Conservation (phyloP, 23 tunicate species). For the Styela clava region DNA sequence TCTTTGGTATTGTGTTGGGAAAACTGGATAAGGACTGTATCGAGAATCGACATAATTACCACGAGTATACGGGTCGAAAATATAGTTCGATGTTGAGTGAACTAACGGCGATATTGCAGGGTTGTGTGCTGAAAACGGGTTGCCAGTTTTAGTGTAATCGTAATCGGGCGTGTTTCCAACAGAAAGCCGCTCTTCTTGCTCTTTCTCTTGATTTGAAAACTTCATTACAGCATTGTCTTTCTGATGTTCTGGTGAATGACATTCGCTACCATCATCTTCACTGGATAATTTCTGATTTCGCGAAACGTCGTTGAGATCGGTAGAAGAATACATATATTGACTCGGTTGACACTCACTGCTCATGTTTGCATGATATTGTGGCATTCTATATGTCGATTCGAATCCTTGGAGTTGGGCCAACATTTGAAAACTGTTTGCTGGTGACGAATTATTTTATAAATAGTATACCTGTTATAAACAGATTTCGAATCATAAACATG, state of each 20-base stretch:
- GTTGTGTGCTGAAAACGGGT: neutral
- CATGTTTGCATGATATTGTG: neutral
- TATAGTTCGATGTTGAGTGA: neutral
- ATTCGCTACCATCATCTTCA: neutral
- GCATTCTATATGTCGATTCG: neutral
- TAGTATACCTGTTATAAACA: too few species aligned
- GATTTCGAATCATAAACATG: too few species aligned
- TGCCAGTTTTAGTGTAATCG: neutral
- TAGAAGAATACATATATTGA: neutral
- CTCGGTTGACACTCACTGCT: neutral
- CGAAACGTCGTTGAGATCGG: neutral
- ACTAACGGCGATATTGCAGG: neutral
- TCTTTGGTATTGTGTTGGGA: neutral
- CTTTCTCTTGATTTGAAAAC: neutral
- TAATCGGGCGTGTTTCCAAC: neutral
- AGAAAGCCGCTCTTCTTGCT: neutral
- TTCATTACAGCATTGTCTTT: neutral
- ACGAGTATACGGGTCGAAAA: neutral
- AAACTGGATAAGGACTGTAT: neutral
- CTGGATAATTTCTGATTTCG: neutral
- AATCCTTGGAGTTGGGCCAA: neutral
- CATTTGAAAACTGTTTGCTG: neutral
- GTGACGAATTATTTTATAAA: too few species aligned
- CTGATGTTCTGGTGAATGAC: neutral
- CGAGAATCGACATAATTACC: neutral